Base-by-base conservation (phyloP, 2,888 invertebrate species). In the Xestia xanthographa region DNA sequence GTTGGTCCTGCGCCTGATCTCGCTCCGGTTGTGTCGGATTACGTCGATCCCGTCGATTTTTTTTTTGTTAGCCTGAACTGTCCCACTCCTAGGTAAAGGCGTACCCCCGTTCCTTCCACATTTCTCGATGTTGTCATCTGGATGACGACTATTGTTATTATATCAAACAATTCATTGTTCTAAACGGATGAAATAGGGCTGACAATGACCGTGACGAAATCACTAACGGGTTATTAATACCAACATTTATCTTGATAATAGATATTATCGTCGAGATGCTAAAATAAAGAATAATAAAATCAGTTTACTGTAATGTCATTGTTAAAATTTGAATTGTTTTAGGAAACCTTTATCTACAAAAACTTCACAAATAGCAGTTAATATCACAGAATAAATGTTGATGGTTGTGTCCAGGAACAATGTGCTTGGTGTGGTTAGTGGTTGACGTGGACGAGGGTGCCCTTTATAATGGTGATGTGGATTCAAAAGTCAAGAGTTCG, bases 381-480 rank as follows among this genome's bases (percentile, higher is more conserved):
- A 65, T 77, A 79, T 70, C 20, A 48, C 66, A 67, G 26, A 60
- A 62, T 82, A 26, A 82, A 41, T 74, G 71, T 14, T 76, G 74
- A 9, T 75, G 38, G 9, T 60, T 48, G 22, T 29, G 38, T 74
- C 60, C 29, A 48, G 60, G 41, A 41, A 76, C 14, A 29, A 75
- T 48, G 45, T 60, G 58, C 17, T 48, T 60, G 45, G 45, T 22
- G 38, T 48, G 60, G 5, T 34, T 34, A 4, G 34, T 34, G 34
- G 50, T 22, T 22, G 11, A 50, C 3, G 50, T 22, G 50, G 17
- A 17, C 45, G 20, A 20, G 17, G 17, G 34, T 34, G 34, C 34
- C 34, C 34, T 34, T 34, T 34, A 34, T 34, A 34, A 34, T 34
- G 34, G 3, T 34, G 34, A 34, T 34, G 34, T 34, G 34, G 34